Base-by-base conservation (phyloP, 2,888 invertebrate genomes). In the Netelia fuscicornis region DNA sequence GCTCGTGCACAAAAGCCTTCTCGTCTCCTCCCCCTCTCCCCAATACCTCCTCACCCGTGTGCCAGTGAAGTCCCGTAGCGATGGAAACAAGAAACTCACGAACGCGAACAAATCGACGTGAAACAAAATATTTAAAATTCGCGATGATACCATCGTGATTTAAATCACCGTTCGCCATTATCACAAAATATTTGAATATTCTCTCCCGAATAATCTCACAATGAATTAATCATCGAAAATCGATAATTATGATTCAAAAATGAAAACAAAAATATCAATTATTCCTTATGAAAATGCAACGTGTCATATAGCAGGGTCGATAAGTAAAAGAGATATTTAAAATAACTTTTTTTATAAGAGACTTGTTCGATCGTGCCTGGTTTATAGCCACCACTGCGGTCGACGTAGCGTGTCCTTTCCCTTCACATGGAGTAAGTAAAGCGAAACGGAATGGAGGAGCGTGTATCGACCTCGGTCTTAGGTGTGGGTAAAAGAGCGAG, bases 401-500 rank as follows among this genome's bases (percentile, higher is more conserved):
- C 54, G 48, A 42, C 64, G 65, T 54, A 71, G 78, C 83, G 87
- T 87, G 90, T 91, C 89, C 87, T 89, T 86, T 90, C 89, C 87
- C 89, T 87, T 87, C 81, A 83, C 87, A 86, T 78, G 74, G 86
- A 87, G 88, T 86, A 88, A 90, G 89, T 89, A 89, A 89, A 89
- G 89, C 89, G 88, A 88, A 88, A 87, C 89, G 85, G 88, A 89
- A 87, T 85, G 68, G 86, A 52, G 83, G 68, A 87, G 89, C 91
- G 91, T 92, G 90, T 92, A 92, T 92, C 92, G 92, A 92, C 92
- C 91, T 90, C 90, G 88, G 85, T 78, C 85, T 89, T 91, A 89
- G 91, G 91, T 91, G 91, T 92, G 91, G 90, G 91, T 90, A 88
- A 89, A 86, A 83, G 86, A 86, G 74, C 13, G 60, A 76, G 62